Percentiles rank a stretch among this genome's conserved stretches.
Conservation (phyloP, 2,888 invertebrate species). For the Thera obeliscata region DNA sequence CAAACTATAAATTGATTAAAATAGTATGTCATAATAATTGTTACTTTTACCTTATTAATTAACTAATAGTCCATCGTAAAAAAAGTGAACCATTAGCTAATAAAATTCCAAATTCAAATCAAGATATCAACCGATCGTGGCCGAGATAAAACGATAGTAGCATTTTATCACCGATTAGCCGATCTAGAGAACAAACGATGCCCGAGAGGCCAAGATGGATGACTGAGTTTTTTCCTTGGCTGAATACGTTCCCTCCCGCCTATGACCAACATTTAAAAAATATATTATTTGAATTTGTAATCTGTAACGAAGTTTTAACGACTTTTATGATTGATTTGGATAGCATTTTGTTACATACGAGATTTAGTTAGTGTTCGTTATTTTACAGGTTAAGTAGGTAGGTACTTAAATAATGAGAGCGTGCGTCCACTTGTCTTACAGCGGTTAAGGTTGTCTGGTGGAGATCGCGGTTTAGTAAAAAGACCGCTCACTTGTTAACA, state of each 20-base stretch:
- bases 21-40: too few species aligned
- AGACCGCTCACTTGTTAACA: too few species aligned
- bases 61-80: too few species aligned
- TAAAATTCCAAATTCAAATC: slow-evolving; percentile 40
- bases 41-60: too few species aligned
- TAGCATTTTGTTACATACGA: slow-evolving; percentile 30
- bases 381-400: too few species aligned
- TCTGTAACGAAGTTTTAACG: slow-evolving; percentile 58
- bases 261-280: slow-evolving; percentile 52
- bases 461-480: too few species aligned
- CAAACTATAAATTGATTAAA: too few species aligned
- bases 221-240: slow-evolving; percentile 51
- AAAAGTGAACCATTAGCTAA: neutral
- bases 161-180: slow-evolving; percentile 65
- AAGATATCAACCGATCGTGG: slow-evolving; percentile 66
- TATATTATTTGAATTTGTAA: slow-evolving; percentile 55
- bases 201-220: slow-evolving; percentile 59
- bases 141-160: slow-evolving; percentile 58
- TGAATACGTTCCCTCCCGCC: slow-evolving; percentile 45
- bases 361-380: too few species aligned
- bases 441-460: too few species aligned
- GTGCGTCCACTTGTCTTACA: too few species aligned
- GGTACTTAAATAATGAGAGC: too few species aligned
- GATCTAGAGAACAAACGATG: slow-evolving; percentile 63
- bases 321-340: slow-evolving; percentile 52